These are phyloP conservation scores for Rhynchotus rufescens DNA, from an alignment of 2,797 vertebrate species.

Conservation along the genomic window DNA sequence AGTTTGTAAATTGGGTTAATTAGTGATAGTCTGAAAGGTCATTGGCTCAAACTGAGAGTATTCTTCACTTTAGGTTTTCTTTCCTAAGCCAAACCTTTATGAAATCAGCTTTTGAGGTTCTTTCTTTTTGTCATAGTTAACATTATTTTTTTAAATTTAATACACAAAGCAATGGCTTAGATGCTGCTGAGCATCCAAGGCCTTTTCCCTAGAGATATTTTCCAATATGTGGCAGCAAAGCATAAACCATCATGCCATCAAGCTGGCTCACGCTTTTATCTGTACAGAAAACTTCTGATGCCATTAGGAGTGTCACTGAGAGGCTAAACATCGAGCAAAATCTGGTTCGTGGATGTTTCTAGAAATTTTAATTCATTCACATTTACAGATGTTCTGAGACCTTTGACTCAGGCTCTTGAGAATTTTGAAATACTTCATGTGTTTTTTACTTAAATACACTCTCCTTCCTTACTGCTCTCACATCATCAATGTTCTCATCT, in stretches of 20 bases:
- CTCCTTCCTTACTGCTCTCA: background rate
- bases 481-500: background rate
- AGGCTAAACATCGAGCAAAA: background rate
- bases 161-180: background rate
- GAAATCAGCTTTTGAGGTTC: background rate
- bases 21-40: slow-evolving; percentile 20
- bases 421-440: background rate
- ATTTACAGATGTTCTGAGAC: background rate
- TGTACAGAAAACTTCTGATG: background rate
- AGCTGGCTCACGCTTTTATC: background rate
- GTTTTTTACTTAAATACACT: background rate
- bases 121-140: background rate
- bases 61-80: background rate
- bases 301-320: background rate
- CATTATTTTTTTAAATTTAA: background rate
- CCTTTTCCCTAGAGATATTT: background rate
- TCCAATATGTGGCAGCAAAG: background rate
- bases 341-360: accelerated
- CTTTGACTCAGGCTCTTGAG: background rate
- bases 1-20: slow-evolving; percentile 48
- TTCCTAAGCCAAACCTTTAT: background rate
- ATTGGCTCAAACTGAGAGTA: background rate
- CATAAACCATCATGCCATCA: background rate
- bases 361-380: background rate
- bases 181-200: background rate